phyloP scores from a whole-genome alignment of 1,140 invertebrate genomes.

The Sitobion miscanthi region DNA sequence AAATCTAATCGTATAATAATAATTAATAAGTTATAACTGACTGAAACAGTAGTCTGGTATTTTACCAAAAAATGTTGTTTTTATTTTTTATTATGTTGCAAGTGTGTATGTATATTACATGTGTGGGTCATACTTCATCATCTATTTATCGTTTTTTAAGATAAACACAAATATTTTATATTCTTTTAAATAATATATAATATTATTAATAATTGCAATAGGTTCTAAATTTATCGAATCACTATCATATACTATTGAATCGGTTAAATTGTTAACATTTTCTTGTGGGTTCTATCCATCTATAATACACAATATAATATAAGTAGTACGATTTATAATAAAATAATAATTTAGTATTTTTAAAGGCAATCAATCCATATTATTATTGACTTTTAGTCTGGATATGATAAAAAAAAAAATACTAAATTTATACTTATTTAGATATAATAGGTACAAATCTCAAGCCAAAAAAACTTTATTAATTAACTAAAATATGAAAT shows the following conservation, averaged over 20 bases:
- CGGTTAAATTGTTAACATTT: not conserved
- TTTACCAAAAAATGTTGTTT: not conserved
- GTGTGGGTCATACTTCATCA: not conserved
- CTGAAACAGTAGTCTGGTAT: not conserved
- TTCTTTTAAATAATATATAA: not conserved
- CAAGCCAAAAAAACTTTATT: not conserved
- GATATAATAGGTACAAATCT: too few relatives aligned
- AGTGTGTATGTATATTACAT: not conserved
- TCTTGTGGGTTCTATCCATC: not conserved
- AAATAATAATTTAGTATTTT: too few relatives aligned
- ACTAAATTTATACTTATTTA: not conserved
- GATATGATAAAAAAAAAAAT: not conserved
- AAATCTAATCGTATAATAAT: not conserved
- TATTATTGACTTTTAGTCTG: too few relatives aligned
- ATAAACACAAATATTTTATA: not conserved
- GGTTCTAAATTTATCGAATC: not conserved
- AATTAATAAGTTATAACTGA: too few relatives aligned
- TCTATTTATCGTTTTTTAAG: not conserved
- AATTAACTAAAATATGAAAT: not conserved
- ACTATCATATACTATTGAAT: not conserved
- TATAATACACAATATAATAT: too few relatives aligned
- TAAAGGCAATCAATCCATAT: too few relatives aligned
- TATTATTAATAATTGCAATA: not conserved
- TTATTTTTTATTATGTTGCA: not conserved
- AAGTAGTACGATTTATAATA: too few relatives aligned